These are phyloP conservation scores for Syngnathus rostellatus DNA, from an alignment of 2,797 vertebrate genomes.

Conservation along the genomic window DNA sequence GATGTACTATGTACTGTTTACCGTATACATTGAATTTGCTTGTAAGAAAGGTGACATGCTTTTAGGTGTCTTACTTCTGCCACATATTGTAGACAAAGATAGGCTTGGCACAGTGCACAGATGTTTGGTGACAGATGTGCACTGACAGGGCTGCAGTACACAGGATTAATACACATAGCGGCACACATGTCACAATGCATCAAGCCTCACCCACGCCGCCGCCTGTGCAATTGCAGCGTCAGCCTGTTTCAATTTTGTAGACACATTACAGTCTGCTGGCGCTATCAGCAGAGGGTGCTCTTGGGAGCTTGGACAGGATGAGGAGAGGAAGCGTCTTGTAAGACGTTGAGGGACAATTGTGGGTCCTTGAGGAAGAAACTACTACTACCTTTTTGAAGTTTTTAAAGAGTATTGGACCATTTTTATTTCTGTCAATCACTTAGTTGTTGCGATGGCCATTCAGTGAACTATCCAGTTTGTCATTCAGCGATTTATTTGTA, in stretches of 20 bases:
- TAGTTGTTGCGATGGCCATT: too few relatives aligned
- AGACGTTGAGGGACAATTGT: neutral
- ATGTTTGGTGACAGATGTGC: constrained; percentile 31
- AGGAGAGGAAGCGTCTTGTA: neutral
- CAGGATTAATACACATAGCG: constrained; percentile 41
- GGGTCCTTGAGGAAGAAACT: too few relatives aligned
- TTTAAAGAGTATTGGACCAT: too few relatives aligned
- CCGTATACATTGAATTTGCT: neutral
- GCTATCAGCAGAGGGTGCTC: neutral
- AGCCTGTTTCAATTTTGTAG: constrained; percentile 10
- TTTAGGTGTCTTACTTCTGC: neutral
- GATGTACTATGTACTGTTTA: too few relatives aligned
- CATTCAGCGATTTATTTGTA: too few relatives aligned
- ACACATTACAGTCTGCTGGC: neutral
- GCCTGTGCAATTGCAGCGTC: neutral
- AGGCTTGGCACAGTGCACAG: constrained; percentile 1
- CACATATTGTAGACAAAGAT: neutral
- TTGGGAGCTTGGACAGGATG: neutral
- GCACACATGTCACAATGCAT: constrained; percentile 38
- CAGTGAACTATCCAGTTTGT: too few relatives aligned
- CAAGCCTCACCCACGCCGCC: constrained; percentile 16
- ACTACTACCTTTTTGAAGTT: too few relatives aligned
- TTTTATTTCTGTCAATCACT: too few relatives aligned
- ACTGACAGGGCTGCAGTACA: constrained; percentile 34
- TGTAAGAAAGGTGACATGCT: neutral